Evolutionary conservation across 2,888 invertebrate species (phyloP).

Genomic region (Lomographa bimaculata): DNA sequence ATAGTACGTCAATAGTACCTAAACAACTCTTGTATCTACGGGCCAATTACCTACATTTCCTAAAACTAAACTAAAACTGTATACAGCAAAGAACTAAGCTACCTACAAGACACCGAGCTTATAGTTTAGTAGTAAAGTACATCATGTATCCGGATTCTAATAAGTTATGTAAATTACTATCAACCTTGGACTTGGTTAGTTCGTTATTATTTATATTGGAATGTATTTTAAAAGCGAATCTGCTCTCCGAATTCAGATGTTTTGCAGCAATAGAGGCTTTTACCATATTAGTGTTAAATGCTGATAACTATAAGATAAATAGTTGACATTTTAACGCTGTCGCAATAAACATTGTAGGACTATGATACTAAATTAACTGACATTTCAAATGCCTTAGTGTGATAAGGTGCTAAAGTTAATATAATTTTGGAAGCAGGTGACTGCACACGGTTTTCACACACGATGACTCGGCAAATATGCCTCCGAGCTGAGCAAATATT

Average conservation of each 20-base stretch:
- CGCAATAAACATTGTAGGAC: too few relatives aligned
- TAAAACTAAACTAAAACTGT: too few relatives aligned
- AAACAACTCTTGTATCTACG: too few relatives aligned
- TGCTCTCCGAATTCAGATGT: conserved; percentile 11
- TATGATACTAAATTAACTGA: too few relatives aligned
- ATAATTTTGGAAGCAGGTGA: background rate
- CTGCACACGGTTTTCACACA: conserved; percentile 6
- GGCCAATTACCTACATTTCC: too few relatives aligned
- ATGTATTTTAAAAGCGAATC: conserved; percentile 1
- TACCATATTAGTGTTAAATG: conserved; percentile 25
- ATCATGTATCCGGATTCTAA: background rate
- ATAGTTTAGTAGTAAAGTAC: too few relatives aligned
- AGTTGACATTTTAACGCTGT: too few relatives aligned
- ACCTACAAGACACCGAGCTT: too few relatives aligned
- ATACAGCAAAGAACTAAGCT: too few relatives aligned
- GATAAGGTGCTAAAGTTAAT: conserved; percentile 2
- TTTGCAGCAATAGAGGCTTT: conserved; percentile 21
- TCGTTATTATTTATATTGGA: conserved; percentile 2
- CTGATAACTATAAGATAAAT: too few relatives aligned
- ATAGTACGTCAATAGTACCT: too few relatives aligned
- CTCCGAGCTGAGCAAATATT: conserved; percentile 4
- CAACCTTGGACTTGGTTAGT: conserved; percentile 10
- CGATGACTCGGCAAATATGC: conserved; percentile 10
- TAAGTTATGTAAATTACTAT: conserved; percentile 4
- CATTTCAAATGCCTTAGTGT: background rate